phyloP scores from a whole-genome alignment of 2,113 vertebrate genomes.

The Bufo bufo region DNA sequence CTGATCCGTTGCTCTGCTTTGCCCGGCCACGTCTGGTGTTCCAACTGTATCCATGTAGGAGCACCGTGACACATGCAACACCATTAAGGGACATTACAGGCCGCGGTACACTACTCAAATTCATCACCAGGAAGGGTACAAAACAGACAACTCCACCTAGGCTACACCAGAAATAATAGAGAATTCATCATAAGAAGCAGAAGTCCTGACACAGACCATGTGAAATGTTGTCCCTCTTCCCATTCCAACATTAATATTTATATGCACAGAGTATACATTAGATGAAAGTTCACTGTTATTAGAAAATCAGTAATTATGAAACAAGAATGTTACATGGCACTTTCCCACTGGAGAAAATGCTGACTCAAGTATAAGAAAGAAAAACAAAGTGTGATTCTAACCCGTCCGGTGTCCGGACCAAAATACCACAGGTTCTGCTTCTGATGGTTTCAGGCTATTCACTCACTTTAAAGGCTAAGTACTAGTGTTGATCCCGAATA shows the following conservation, averaged over 20 bases:
- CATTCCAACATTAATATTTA: slow-evolving; percentile 16
- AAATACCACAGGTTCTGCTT: background rate
- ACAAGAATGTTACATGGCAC: background rate
- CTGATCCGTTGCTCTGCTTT: no score
- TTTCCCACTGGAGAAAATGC: slow-evolving; percentile 2
- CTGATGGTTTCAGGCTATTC: background rate
- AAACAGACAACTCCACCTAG: background rate
- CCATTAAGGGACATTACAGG: no score
- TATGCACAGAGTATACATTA: background rate
- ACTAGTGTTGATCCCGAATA: no score
- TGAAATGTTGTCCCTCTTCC: background rate
- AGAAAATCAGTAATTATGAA: background rate
- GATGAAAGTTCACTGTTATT: background rate
- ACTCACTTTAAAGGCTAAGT: background rate
- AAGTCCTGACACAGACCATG: background rate
- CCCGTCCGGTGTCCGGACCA: no score
- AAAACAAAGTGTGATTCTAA: no score
- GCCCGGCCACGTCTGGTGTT: no score
- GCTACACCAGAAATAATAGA: background rate
- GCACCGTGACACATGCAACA: no score
- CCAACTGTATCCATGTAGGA: no score
- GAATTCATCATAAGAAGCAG: background rate
- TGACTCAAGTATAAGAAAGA: background rate
- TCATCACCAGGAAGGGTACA: background rate
- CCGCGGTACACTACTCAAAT: no score